phyloP scores from a whole-genome alignment of 2,113 vertebrate genomes.

The Tyto alba region DNA sequence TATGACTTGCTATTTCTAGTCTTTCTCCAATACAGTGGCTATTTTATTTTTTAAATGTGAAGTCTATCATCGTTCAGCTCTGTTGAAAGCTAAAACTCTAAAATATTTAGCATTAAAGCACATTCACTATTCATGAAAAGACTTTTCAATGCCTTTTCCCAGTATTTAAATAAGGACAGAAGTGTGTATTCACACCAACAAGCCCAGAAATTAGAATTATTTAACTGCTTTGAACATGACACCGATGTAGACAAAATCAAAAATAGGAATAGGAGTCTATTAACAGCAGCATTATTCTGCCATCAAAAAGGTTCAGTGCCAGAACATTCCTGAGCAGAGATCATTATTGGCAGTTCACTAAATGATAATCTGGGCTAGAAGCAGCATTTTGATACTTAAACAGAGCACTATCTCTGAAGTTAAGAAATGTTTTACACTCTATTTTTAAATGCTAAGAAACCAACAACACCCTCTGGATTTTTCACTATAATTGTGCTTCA shows the following conservation, averaged over 20 bases:
- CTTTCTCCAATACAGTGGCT: slow-evolving; percentile 18
- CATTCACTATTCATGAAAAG: neutral
- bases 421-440: neutral
- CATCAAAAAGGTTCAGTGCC: slow-evolving; percentile 31
- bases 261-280: slow-evolving; percentile 13
- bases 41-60: slow-evolving; percentile 5
- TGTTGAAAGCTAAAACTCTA: slow-evolving; percentile 6
- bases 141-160: neutral
- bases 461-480: neutral
- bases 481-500: slow-evolving; percentile 37
- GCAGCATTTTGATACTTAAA: slow-evolving; percentile 7
- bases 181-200: slow-evolving; percentile 40
- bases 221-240: slow-evolving; percentile 26
- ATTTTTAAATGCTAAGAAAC: slow-evolving; percentile 15
- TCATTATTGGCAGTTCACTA: slow-evolving; percentile 21
- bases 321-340: neutral
- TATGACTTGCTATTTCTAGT: slow-evolving; percentile 45
- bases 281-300: slow-evolving; percentile 32
- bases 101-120: slow-evolving; percentile 26
- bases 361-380: slow-evolving; percentile 26
- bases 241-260: slow-evolving; percentile 44
- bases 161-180: neutral
- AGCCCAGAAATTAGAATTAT: slow-evolving; percentile 13
- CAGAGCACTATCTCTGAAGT: neutral
- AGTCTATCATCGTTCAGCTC: slow-evolving; percentile 17